Conservation (phyloP, 1,140 invertebrate species). For the Hydropsyche tenuis region DNA sequence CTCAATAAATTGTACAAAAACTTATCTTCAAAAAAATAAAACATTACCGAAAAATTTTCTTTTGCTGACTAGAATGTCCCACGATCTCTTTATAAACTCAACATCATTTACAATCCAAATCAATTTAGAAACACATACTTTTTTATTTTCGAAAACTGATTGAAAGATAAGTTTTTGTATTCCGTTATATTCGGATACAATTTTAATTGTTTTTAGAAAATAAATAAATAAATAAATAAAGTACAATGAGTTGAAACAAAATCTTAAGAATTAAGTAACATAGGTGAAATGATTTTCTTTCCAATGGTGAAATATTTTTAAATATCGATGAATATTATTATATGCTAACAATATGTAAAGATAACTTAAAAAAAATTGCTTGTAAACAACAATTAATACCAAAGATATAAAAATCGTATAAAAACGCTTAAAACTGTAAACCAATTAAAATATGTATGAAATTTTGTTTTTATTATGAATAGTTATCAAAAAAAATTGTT, state of each 20-base stretch:
- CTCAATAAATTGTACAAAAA: not conserved
- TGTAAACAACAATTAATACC: constrained; percentile 8
- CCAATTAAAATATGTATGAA: not conserved
- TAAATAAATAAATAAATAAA: constrained; percentile 19
- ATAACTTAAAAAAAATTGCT: not conserved
- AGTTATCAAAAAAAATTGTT: not conserved
- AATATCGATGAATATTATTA: too few relatives aligned
- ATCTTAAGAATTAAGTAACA: not conserved
- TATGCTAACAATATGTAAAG: too few relatives aligned
- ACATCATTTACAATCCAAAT: not conserved
- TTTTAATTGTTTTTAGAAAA: not conserved
- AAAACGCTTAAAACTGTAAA: not conserved
- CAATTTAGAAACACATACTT: not conserved
- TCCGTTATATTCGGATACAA: too few relatives aligned
- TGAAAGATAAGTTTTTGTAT: constrained; percentile 13
- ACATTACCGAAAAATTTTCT: not conserved
- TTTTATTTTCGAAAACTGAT: not conserved
- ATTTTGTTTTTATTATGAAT: not conserved
- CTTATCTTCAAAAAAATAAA: not conserved
- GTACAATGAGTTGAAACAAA: not conserved
- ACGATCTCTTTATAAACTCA: not conserved
- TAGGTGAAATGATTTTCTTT: too few relatives aligned
- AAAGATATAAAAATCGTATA: constrained; percentile 8
- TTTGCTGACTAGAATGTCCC: constrained; percentile 11
- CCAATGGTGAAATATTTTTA: too few relatives aligned